Conservation (phyloP, 1,140 invertebrate species). For the Zaprionus ghesquierei region DNA sequence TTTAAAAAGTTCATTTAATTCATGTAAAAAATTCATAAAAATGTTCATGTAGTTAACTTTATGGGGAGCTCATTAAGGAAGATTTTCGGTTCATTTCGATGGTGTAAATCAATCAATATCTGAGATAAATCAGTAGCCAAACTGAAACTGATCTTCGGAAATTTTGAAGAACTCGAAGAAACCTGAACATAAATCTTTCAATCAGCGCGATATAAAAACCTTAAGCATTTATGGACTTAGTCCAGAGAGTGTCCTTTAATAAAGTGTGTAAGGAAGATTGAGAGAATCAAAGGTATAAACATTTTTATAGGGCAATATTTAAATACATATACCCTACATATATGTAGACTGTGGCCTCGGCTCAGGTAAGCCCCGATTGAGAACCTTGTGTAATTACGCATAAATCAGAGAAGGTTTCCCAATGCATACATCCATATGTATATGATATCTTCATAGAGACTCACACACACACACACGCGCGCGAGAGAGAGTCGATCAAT, state of each 20-base stretch:
- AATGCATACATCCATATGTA: no score
- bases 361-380: conserved; percentile 26
- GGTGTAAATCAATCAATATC: background rate
- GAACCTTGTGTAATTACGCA: conserved; percentile 46
- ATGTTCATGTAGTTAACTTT: background rate
- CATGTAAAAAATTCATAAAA: no score
- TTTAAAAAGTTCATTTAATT: no score
- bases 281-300: conserved; percentile 45
- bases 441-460: conserved; percentile 70
- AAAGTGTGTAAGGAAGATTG: conserved; percentile 30
- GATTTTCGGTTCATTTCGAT: background rate
- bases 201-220: conserved; percentile 36
- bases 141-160: no score
- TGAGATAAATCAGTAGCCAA: no score
- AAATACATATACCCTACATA: conserved; percentile 52
- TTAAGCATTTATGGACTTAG: conserved; percentile 49
- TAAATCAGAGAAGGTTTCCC: conserved; percentile 54
- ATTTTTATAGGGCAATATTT: conserved; percentile 67
- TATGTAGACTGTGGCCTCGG: conserved; percentile 1
- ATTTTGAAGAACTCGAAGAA: no score
- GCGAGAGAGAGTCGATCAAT: conserved; percentile 51
- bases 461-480: background rate
- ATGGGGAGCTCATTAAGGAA: background rate
- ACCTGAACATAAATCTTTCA: conserved; percentile 34
- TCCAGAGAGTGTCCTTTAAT: conserved; percentile 62